Percentiles rank a stretch among this genome's conserved stretches.
Evolutionary conservation across 2,888 invertebrate genomes (phyloP).

Genomic region (Carabus problematicus): DNA sequence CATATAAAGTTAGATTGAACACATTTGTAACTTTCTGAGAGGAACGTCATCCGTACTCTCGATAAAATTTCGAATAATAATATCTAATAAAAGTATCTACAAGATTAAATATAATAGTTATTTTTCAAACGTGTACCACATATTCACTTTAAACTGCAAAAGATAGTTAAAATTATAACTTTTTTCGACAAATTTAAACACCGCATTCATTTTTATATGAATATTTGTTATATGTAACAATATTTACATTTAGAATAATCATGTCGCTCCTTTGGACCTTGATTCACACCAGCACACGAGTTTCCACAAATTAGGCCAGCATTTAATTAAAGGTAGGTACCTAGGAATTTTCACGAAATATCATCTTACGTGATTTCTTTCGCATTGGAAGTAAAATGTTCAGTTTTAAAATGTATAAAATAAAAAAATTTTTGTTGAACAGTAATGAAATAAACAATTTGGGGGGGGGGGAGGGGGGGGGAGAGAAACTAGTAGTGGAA

Average conservation of each 20-base stretch:
- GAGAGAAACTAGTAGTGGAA: not conserved
- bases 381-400: slow-evolving; percentile 9
- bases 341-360: not conserved
- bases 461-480: slow-evolving; percentile 2
- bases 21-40: slow-evolving; percentile 50
- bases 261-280: slow-evolving; percentile 52
- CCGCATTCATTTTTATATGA: slow-evolving; percentile 52
- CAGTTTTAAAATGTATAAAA: not conserved
- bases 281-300: slow-evolving; percentile 25
- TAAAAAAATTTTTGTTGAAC: no score
- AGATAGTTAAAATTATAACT: slow-evolving; percentile 44
- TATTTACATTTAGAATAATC: slow-evolving; percentile 67
- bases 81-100: slow-evolving; percentile 54
- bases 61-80: slow-evolving; percentile 56
- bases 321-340: slow-evolving; percentile 4
- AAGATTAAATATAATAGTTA: slow-evolving; percentile 50
- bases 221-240: slow-evolving; percentile 61
- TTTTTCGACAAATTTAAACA: slow-evolving; percentile 48
- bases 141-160: slow-evolving; percentile 46
- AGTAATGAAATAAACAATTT: not conserved
- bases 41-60: slow-evolving; percentile 61
- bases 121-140: slow-evolving; percentile 53
- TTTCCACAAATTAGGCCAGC: slow-evolving; percentile 37
- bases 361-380: not conserved
- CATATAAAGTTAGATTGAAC: slow-evolving; percentile 41